These are phyloP conservation scores for Lampropteryx suffumata DNA, from an alignment of 2,888 invertebrate genomes.

Conservation along the genomic window DNA sequence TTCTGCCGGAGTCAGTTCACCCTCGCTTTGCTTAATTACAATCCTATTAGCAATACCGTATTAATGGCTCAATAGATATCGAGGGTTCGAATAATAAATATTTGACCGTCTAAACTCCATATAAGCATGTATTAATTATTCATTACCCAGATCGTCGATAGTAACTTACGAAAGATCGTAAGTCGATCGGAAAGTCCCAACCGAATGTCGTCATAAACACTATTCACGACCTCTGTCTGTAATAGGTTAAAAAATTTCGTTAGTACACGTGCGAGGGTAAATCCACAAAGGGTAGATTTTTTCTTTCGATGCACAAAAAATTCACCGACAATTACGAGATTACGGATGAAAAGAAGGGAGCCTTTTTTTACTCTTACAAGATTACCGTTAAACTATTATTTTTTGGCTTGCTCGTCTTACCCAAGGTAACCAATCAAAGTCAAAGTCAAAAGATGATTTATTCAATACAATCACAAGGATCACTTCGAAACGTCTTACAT, in stretches of 20 bases:
- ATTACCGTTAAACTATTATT: no score
- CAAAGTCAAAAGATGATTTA: no score
- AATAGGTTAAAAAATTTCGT: constrained; percentile 63
- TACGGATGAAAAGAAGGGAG: constrained; percentile 67
- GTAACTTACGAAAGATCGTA: constrained; percentile 42
- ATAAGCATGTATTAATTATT: constrained; percentile 44
- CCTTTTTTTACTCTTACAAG: constrained; percentile 31
- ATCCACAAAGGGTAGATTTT: constrained; percentile 67
- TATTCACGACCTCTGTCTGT: constrained; percentile 55
- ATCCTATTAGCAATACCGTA: constrained; percentile 69
- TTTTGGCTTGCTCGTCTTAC: no score
- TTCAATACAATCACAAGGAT: no score
- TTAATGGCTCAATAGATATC: constrained; percentile 55
- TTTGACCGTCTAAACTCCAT: constrained; percentile 46
- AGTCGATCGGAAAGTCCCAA: constrained; percentile 44
- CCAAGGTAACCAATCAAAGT: no score
- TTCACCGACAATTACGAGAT: constrained; percentile 74
- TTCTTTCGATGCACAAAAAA: constrained; percentile 64
- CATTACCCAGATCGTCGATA: constrained; percentile 40
- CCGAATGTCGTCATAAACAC: constrained; percentile 54
- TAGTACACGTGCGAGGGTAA: constrained; percentile 72
- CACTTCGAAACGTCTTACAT: no score
- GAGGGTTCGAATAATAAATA: constrained; percentile 49
- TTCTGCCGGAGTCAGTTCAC: constrained; percentile 48
- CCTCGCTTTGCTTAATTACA: constrained; percentile 64